Evolutionary conservation across 2,797 vertebrate species (phyloP).

Genomic region (Discoglossus pictus): DNA sequence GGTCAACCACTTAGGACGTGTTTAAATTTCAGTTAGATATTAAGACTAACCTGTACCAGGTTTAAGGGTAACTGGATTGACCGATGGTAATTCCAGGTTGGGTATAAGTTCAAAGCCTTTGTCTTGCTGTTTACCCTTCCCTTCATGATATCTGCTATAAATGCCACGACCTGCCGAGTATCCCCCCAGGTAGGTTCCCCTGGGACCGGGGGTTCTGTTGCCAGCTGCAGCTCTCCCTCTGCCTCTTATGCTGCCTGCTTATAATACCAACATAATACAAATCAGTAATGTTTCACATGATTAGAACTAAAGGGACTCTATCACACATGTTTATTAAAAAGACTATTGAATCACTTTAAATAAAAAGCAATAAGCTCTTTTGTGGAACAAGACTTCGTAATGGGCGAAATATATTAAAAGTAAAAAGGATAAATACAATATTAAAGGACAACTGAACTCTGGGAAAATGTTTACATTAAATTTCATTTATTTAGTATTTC

Average conservation of each 20-base stretch:
- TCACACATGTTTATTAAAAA: conserved; percentile 3
- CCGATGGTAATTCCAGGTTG: conserved; percentile 89
- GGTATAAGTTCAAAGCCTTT: conserved; percentile 94
- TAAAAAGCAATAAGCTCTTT: conserved; percentile 14
- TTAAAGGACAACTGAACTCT: too few species aligned
- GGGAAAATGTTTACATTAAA: too few species aligned
- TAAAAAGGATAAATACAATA: too few species aligned
- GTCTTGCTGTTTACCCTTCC: conserved; percentile 93
- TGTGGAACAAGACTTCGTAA: rapidly evolving
- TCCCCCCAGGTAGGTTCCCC: conserved; percentile 97
- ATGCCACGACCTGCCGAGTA: conserved; percentile 98
- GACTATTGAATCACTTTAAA: too few species aligned
- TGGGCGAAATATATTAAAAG: too few species aligned
- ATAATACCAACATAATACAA: conserved; percentile 78
- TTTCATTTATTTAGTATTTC: too few species aligned
- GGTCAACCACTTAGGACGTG: conserved; percentile 19
- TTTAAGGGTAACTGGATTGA: conserved; percentile 94
- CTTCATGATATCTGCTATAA: conserved; percentile 99
- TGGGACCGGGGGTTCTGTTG: conserved; percentile 91
- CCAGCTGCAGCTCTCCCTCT: conserved; percentile 91
- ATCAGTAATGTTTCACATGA: too few species aligned
- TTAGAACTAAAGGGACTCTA: too few species aligned
- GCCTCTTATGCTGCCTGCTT: conserved; percentile 98
- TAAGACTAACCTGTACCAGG: conserved; percentile 93
- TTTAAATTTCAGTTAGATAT: conserved; percentile 40